These are phyloP conservation scores for Basileuterus tristriatus DNA, from an alignment of 2,797 vertebrate species.

Conservation along the genomic window DNA sequence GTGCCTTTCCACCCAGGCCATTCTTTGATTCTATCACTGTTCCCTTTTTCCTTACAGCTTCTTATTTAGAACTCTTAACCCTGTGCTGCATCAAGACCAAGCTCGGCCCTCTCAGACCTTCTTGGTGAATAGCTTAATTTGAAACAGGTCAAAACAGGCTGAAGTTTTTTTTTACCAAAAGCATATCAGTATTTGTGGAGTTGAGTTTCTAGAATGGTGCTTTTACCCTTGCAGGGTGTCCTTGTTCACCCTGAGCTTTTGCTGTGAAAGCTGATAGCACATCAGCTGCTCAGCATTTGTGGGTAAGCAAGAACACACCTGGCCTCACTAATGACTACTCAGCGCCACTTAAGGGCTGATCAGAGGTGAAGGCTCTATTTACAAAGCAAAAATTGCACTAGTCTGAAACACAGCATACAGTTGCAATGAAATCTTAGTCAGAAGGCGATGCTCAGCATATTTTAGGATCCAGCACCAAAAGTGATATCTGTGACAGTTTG, in stretches of 20 bases:
- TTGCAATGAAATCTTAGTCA: neutral
- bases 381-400: neutral
- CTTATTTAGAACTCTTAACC: neutral
- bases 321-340: conserved; percentile 41
- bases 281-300: conserved; percentile 30
- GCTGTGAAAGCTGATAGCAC: neutral
- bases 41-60: neutral
- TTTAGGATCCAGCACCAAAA: neutral
- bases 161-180: neutral
- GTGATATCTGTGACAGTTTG: neutral
- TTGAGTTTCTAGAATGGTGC: neutral
- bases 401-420: neutral
- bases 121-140: neutral
- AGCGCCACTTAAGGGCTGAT: conserved; percentile 22
- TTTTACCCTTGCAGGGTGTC: neutral
- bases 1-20: neutral
- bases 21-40: neutral
- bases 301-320: conserved; percentile 56
- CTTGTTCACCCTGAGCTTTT: conserved; percentile 6
- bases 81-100: neutral
- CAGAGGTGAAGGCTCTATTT: conserved; percentile 9
- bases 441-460: conserved; percentile 5
- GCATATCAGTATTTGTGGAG: neutral
- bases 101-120: neutral
- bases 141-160: neutral